These are phyloP conservation scores for Steinernema carpocapsae DNA, from an alignment of 2,888 invertebrate genomes.

Conservation along the genomic window DNA sequence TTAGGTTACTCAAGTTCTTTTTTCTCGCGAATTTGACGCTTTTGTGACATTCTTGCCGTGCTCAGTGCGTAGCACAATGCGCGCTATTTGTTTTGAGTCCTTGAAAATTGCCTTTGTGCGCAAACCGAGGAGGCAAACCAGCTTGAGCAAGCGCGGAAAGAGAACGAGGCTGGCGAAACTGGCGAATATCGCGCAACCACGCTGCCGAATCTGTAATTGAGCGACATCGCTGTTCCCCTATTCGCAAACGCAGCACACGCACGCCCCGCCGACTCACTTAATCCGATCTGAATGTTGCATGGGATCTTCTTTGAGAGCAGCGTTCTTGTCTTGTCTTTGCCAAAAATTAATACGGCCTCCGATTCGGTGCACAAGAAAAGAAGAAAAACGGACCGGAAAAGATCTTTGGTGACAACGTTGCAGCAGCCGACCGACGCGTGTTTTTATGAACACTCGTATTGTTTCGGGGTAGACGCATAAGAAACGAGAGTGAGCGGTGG, in stretches of 20 bases:
- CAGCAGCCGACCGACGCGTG: neutral
- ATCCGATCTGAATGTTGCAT: conserved; percentile 33
- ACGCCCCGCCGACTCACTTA: conserved; percentile 30
- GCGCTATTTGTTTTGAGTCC: conserved; percentile 32
- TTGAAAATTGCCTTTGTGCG: conserved; percentile 34
- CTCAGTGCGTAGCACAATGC: conserved; percentile 18
- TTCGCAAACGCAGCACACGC: conserved; percentile 20
- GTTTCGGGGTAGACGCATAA: neutral
- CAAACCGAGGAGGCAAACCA: conserved; percentile 31
- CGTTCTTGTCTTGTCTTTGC: neutral
- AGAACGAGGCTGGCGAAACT: conserved; percentile 1
- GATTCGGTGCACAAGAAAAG: neutral
- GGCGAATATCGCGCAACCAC: conserved; percentile 26
- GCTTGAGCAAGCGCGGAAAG: conserved; percentile 1
- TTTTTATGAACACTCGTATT: conserved; percentile 9
- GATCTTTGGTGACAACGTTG: neutral
- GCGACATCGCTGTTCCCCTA: conserved; percentile 23
- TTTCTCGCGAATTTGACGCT: neutral
- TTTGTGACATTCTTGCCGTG: conserved; percentile 18
- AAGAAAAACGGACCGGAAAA: neutral
- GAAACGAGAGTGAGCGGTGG: neutral
- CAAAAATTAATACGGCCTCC: conserved; percentile 7
- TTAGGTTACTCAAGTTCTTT: too few species aligned
- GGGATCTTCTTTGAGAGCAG: conserved; percentile 1
- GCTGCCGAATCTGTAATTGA: conserved; percentile 35